Percentiles rank a stretch among this genome's conserved stretches.
Evolutionary conservation across 2,888 invertebrate species (phyloP).

Genomic region (Adineta ricciae): DNA sequence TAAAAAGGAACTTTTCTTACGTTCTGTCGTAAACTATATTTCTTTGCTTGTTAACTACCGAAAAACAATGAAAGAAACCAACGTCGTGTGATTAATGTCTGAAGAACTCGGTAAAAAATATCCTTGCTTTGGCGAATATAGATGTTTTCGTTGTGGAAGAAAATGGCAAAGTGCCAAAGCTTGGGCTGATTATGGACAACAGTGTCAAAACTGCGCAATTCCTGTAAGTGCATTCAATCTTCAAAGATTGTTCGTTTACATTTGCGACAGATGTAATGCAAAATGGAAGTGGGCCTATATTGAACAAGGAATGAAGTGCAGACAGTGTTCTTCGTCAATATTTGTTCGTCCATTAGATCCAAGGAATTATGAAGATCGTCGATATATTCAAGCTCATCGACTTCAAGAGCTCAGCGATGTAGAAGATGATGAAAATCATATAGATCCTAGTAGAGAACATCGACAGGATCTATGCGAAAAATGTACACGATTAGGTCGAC

Average conservation of each 20-base stretch:
- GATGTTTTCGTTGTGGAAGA: background rate
- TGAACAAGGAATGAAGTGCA: rapidly evolving
- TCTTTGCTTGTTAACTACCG: too few relatives aligned
- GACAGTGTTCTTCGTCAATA: background rate
- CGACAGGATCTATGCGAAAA: background rate
- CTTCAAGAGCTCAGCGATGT: background rate
- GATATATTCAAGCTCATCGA: background rate
- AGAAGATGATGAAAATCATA: background rate
- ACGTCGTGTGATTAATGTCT: too few relatives aligned
- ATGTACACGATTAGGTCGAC: background rate
- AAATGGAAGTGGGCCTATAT: background rate
- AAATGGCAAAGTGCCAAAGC: background rate
- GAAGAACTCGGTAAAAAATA: background rate
- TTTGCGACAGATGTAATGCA: background rate
- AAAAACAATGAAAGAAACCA: too few relatives aligned
- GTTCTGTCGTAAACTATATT: too few relatives aligned
- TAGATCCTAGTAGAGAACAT: background rate
- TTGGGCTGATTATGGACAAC: background rate
- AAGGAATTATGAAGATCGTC: background rate
- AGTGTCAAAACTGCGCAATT: background rate
- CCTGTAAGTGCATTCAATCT: background rate
- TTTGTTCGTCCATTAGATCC: background rate
- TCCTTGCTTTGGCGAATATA: background rate
- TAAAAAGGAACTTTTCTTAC: too few relatives aligned
- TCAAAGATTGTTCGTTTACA: background rate